These are phyloP conservation scores for Paelopatides confundens DNA, from an alignment of 53 echinoderm and acorn worm species.

Conservation along the genomic window DNA sequence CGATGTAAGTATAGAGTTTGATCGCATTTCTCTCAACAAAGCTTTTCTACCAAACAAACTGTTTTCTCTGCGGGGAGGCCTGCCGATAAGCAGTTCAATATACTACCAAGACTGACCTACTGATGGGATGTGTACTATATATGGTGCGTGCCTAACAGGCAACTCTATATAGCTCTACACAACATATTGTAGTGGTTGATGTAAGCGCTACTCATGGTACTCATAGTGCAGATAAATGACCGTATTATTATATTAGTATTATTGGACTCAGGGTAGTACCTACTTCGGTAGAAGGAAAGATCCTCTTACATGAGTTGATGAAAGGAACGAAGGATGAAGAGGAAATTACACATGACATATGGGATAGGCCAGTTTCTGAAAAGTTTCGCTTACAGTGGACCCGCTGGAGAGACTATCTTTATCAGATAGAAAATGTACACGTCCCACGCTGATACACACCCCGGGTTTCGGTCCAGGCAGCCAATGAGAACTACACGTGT, in stretches of 20 bases:
- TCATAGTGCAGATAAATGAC: too few species aligned
- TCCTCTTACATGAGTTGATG: conserved; percentile 56
- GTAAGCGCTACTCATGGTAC: too few species aligned
- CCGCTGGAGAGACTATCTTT: conserved; percentile 51
- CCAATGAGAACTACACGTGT: conserved; percentile 32
- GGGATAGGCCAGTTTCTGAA: conserved; percentile 57
- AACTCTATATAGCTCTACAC: too few species aligned
- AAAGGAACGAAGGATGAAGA: not conserved
- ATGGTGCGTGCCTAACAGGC: too few species aligned
- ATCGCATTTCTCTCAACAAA: conserved; percentile 55
- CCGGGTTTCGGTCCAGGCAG: not conserved
- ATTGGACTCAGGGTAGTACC: conserved; percentile 70
- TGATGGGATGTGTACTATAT: too few species aligned
- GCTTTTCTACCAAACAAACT: too few species aligned
- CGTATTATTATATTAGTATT: too few species aligned
- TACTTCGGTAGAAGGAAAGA: conserved; percentile 60
- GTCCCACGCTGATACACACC: conserved; percentile 53
- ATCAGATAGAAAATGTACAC: conserved; percentile 30
- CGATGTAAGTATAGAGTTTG: conserved; percentile 59
- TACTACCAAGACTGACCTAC: too few species aligned
- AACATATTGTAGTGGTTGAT: too few species aligned
- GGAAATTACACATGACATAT: not conserved
- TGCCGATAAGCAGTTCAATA: conserved; percentile 63
- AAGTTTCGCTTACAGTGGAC: conserved; percentile 37
- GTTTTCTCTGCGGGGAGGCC: too few species aligned